These are phyloP conservation scores for Hafferia zeledoni DNA, from an alignment of 2,797 vertebrate species.

Conservation along the genomic window DNA sequence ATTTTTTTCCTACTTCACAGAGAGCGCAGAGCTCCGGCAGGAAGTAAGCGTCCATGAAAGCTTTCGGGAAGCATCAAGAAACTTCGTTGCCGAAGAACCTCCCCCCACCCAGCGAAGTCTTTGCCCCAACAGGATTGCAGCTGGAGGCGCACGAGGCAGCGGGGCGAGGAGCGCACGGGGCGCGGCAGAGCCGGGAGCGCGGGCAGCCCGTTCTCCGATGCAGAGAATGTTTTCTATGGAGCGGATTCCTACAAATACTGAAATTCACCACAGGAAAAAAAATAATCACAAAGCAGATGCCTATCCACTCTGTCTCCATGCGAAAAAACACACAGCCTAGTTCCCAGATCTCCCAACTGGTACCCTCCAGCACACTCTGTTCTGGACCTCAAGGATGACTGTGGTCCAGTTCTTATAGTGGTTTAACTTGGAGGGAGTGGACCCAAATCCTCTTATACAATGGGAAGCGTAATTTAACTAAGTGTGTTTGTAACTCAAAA, in stretches of 20 bases:
- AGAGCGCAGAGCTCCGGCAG: neutral
- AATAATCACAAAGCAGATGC: neutral
- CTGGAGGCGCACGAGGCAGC: neutral
- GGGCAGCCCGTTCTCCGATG: fast-evolving
- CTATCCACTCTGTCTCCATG: neutral
- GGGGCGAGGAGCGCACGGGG: neutral
- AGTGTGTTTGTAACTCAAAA: neutral
- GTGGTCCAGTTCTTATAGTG: neutral
- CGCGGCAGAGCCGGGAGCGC: neutral
- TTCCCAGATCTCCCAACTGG: neutral
- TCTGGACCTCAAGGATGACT: neutral
- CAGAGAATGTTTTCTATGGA: neutral
- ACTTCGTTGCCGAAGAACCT: neutral
- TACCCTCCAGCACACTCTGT: neutral
- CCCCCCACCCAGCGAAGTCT: neutral
- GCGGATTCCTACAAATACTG: neutral
- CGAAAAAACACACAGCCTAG: neutral
- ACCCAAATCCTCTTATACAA: neutral
- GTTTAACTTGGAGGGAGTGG: neutral
- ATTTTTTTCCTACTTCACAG: neutral
- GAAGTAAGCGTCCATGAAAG: neutral
- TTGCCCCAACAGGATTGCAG: neutral
- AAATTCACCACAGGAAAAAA: neutral
- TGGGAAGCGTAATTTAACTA: neutral
- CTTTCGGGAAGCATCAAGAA: constrained; percentile 32